Percentiles rank a stretch among this genome's conserved stretches.
Evolutionary conservation across 2,113 vertebrate species (phyloP).

Genomic region (Ophiodon elongatus): DNA sequence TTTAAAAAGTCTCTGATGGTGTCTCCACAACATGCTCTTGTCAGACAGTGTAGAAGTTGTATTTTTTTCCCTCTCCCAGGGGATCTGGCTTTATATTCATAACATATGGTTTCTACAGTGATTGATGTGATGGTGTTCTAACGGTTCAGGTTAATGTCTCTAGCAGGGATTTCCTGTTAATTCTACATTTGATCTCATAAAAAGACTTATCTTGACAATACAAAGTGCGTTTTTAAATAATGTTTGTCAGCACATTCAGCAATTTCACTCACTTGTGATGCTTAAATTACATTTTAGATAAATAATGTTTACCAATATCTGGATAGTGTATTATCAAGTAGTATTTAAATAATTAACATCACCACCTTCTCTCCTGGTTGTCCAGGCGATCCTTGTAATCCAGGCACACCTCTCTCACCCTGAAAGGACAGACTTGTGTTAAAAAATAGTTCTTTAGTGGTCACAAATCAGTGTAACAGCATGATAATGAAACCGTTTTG

Average conservation of each 20-base stretch:
- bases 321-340: neutral
- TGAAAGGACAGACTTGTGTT: conserved; percentile 70
- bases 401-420: conserved; percentile 92
- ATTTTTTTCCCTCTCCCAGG: conserved; percentile 36
- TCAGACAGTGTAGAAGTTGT: conserved; percentile 37
- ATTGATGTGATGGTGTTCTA: conserved; percentile 67
- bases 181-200: conserved; percentile 61
- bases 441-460: neutral
- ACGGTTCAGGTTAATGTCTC: conserved; percentile 54
- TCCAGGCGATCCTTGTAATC: conserved; percentile 90
- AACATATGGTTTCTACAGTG: conserved; percentile 67
- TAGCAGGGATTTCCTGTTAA: conserved; percentile 70
- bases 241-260: neutral
- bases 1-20: conserved; percentile 49
- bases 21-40: conserved; percentile 22
- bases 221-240: conserved; percentile 39
- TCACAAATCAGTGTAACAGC: neutral
- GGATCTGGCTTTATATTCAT: conserved; percentile 66
- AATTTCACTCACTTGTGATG: neutral
- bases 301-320: neutral
- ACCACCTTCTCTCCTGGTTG: conserved; percentile 91
- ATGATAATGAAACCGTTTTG: neutral
- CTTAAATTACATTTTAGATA: neutral
- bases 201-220: conserved; percentile 42
- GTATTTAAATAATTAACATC: conserved; percentile 30